A percentile compares a stretch with the other conserved stretches of the same genome.
phyloP scores from a whole-genome alignment of 2,113 vertebrate species.

The Corythoichthys haematopterus region DNA sequence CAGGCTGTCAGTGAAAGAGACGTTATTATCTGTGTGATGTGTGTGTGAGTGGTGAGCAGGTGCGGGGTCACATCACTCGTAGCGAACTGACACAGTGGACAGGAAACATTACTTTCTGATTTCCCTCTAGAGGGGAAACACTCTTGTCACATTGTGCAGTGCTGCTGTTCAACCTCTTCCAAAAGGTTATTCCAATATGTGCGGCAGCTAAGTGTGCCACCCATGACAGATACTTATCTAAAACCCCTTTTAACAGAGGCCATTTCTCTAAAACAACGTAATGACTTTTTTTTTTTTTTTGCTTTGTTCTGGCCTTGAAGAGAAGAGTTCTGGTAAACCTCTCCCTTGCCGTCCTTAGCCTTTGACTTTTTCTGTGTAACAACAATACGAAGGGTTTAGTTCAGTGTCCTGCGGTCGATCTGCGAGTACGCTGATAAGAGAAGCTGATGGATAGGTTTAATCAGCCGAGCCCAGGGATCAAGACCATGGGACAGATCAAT shows the following conservation, averaged over 20 bases:
- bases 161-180: conserved; percentile 43
- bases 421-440: conserved; percentile 67
- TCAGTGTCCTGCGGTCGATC: conserved; percentile 66
- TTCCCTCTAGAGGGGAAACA: conserved; percentile 54
- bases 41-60: conserved; percentile 40
- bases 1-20: conserved; percentile 62
- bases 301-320: conserved; percentile 51
- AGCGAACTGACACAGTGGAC: conserved; percentile 44
- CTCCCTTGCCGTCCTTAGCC: conserved; percentile 63
- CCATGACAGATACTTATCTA: conserved; percentile 26
- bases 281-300: conserved; percentile 19
- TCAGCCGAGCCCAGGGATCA: conserved; percentile 68
- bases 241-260: conserved; percentile 15
- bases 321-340: conserved; percentile 33
- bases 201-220: neutral
- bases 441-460: conserved; percentile 72
- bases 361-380: conserved; percentile 65
- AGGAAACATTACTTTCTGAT: conserved; percentile 65
- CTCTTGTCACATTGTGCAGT: conserved; percentile 44
- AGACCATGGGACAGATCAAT: conserved; percentile 66
- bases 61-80: conserved; percentile 43
- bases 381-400: conserved; percentile 64
- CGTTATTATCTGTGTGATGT: conserved; percentile 58
- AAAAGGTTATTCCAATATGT: conserved; percentile 43
- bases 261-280: conserved; percentile 39